phyloP scores from a whole-genome alignment of 1,140 invertebrate genomes.

The Uloborus diversus region DNA sequence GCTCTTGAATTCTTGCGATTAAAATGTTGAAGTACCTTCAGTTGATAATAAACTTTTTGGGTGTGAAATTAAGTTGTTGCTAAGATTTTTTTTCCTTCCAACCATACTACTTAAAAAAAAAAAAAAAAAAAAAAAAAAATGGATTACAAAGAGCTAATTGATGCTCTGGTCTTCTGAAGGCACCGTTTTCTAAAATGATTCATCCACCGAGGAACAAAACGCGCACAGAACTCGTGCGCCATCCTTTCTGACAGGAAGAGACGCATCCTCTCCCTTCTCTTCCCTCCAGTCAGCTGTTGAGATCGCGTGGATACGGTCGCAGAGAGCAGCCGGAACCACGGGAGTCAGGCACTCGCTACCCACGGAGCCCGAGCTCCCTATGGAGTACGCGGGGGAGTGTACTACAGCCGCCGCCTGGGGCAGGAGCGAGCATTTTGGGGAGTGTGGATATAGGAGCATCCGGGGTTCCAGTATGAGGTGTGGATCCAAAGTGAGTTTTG shows the following conservation, averaged over 20 bases:
- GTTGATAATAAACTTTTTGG: too few species aligned
- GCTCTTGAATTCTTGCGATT: too few species aligned
- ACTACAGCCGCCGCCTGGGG: neutral
- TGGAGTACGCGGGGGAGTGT: neutral
- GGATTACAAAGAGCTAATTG: too few species aligned
- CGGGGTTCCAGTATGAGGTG: neutral
- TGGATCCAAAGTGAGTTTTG: neutral
- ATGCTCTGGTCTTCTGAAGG: too few species aligned
- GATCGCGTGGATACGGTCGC: neutral
- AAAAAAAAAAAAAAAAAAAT: too few species aligned
- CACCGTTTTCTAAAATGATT: too few species aligned
- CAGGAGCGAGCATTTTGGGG: neutral
- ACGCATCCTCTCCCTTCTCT: neutral
- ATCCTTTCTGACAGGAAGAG: neutral
- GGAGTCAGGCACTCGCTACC: neutral
- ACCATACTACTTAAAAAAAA: too few species aligned
- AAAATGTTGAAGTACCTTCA: too few species aligned
- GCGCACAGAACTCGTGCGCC: neutral
- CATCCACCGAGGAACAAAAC: too few species aligned
- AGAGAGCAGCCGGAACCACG: slow-evolving; percentile 1
- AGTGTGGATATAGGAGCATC: slow-evolving; percentile 5
- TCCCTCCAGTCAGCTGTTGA: neutral
- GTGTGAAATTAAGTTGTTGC: too few species aligned
- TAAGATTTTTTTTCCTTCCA: too few species aligned
- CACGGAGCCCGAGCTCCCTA: slow-evolving; percentile 6